These are phyloP conservation scores for Ornithoptera alexandrae DNA, from an alignment of 2,888 invertebrate genomes.

Conservation along the genomic window DNA sequence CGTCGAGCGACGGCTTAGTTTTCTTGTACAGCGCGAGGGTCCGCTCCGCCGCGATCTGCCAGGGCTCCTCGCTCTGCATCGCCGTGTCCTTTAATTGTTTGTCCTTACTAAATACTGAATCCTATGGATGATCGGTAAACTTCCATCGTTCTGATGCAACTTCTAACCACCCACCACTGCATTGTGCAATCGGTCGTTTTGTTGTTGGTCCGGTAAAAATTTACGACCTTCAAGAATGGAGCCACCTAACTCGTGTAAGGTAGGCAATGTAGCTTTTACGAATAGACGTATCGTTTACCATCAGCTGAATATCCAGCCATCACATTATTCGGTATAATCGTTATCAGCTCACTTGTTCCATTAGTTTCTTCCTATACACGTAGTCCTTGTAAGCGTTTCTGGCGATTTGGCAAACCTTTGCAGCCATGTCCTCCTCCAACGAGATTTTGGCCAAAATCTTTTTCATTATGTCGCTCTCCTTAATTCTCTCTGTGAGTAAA, in stretches of 20 bases:
- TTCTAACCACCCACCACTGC: too few species aligned
- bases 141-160: too few species aligned
- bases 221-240: too few species aligned
- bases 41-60: slow-evolving; percentile 65
- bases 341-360: slow-evolving; percentile 49
- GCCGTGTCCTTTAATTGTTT: slow-evolving; percentile 44
- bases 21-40: slow-evolving; percentile 64
- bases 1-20: slow-evolving; percentile 61
- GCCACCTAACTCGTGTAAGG: too few species aligned
- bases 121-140: too few species aligned
- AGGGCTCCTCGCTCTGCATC: slow-evolving; percentile 53
- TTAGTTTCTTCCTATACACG: slow-evolving; percentile 62
- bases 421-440: slow-evolving; percentile 60
- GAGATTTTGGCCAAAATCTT: slow-evolving; percentile 45
- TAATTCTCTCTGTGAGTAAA: slow-evolving; percentile 53
- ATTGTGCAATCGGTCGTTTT: too few species aligned
- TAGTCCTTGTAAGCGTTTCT: slow-evolving; percentile 69
- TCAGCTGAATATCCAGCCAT: too few species aligned
- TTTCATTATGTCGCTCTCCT: slow-evolving; percentile 59
- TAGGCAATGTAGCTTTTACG: too few species aligned
- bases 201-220: too few species aligned
- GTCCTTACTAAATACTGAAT: too few species aligned
- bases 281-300: too few species aligned
- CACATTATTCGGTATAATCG: neutral
- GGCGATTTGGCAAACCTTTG: slow-evolving; percentile 60